Conservation (phyloP, 2,113 vertebrate genomes). For the Capreolus pygargus region DNA sequence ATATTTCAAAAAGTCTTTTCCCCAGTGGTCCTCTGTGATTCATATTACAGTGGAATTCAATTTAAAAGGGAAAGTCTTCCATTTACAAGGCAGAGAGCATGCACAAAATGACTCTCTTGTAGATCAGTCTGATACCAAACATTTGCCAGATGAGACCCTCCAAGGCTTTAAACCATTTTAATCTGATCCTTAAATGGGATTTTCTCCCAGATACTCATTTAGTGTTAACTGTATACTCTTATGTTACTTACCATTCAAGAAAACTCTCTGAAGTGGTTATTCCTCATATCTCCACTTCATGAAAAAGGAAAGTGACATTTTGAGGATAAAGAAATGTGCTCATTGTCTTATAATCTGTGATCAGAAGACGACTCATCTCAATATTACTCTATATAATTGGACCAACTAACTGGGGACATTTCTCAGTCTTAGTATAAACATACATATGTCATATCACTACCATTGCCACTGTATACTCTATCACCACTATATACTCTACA, state of each 20-base stretch:
- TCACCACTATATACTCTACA: not conserved
- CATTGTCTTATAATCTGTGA: not conserved
- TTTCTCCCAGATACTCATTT: not conserved
- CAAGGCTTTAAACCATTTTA: not conserved
- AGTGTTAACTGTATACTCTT: not conserved
- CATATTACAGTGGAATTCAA: not conserved
- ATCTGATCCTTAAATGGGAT: not conserved
- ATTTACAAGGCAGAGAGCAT: not conserved
- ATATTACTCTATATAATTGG: not conserved
- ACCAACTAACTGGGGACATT: not conserved
- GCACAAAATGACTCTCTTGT: not conserved
- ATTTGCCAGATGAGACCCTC: not conserved
- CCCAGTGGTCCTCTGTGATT: not conserved
- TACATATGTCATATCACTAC: not conserved
- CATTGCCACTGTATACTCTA: not conserved
- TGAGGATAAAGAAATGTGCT: not conserved
- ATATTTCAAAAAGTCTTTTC: conserved; percentile 18
- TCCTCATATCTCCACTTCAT: not conserved
- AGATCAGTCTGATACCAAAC: not conserved
- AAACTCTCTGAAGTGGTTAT: not conserved
- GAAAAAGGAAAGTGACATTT: not conserved
- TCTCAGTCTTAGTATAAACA: not conserved
- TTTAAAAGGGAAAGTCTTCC: not conserved
- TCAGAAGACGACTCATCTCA: not conserved
- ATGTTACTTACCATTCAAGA: not conserved